Percentiles rank a stretch among this genome's conserved stretches.
Evolutionary conservation across 2,888 invertebrate genomes (phyloP).

Genomic region (Drosophila mimetica): DNA sequence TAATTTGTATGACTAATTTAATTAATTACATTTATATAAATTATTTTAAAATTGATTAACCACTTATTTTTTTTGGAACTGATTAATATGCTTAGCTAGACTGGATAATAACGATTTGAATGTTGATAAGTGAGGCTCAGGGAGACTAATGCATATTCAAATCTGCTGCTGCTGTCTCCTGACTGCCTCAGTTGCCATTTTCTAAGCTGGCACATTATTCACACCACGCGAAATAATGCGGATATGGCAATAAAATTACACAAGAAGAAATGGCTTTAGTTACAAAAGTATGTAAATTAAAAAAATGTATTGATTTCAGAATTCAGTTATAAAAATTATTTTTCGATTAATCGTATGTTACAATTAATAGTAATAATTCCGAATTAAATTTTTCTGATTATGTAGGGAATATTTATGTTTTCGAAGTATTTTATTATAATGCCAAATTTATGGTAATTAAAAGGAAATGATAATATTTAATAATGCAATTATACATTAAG

Average conservation of each 20-base stretch:
- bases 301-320: too few relatives aligned
- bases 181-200: slow-evolving; percentile 49
- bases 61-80: not conserved
- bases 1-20: not conserved
- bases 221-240: slow-evolving; percentile 59
- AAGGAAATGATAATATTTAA: too few relatives aligned
- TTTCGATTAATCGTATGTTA: too few relatives aligned
- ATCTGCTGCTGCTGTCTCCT: slow-evolving; percentile 4
- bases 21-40: not conserved
- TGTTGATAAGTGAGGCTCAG: too few relatives aligned
- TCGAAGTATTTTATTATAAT: too few relatives aligned
- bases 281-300: too few relatives aligned
- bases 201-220: slow-evolving; percentile 64
- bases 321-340: too few relatives aligned
- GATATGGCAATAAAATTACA: slow-evolving; percentile 13
- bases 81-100: not conserved
- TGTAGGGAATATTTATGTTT: too few relatives aligned
- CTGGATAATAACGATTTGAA: not conserved
- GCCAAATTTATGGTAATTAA: too few relatives aligned
- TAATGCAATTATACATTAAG: too few relatives aligned
- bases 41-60: not conserved
- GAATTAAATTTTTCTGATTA: too few relatives aligned
- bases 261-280: not conserved
- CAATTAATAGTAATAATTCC: too few relatives aligned
- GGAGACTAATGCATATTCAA: slow-evolving; percentile 3